A percentile compares a stretch with the other conserved stretches of the same genome.
These are phyloP conservation scores for Coluber constrictor DNA, from an alignment of 2,797 vertebrate genomes.

Conservation along the genomic window DNA sequence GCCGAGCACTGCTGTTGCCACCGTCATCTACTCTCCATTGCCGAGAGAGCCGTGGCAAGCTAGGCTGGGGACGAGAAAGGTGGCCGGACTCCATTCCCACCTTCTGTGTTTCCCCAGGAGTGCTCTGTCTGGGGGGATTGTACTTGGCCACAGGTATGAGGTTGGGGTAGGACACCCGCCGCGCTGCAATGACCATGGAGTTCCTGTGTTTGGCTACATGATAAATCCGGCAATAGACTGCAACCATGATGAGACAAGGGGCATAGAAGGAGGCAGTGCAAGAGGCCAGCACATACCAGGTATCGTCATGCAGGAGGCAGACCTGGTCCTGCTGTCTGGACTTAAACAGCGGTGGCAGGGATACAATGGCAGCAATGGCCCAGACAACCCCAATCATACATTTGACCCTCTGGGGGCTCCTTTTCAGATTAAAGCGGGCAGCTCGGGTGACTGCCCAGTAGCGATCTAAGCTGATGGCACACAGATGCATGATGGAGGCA, in stretches of 20 bases:
- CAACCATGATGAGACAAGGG: slow-evolving; percentile 86
- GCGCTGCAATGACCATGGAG: slow-evolving; percentile 78
- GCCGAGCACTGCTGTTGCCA: fast-evolving
- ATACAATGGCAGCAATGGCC: slow-evolving; percentile 81
- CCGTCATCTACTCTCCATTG: slow-evolving; percentile 11
- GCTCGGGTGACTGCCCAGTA: slow-evolving; percentile 91
- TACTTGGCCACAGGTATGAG: neutral
- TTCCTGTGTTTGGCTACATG: slow-evolving; percentile 80
- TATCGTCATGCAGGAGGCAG: slow-evolving; percentile 85
- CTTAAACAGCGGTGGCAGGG: slow-evolving; percentile 84
- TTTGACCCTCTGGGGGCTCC: slow-evolving; percentile 83
- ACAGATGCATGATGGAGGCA: slow-evolving; percentile 88
- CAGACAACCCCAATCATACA: slow-evolving; percentile 83
- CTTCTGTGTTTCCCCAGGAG: neutral
- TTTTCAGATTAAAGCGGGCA: slow-evolving; percentile 84
- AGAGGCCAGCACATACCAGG: slow-evolving; percentile 89
- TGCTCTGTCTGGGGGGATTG: neutral
- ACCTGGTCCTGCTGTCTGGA: slow-evolving; percentile 68
- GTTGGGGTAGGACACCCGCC: slow-evolving; percentile 48
- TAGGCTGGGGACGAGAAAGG: neutral
- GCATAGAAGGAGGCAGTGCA: slow-evolving; percentile 86
- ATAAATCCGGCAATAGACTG: slow-evolving; percentile 90
- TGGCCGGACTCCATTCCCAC: neutral
- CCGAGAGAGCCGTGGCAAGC: neutral
- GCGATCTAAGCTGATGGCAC: slow-evolving; percentile 89